Base-by-base conservation (phyloP, 2,888 invertebrate species). In the Metacarcinus magister region DNA sequence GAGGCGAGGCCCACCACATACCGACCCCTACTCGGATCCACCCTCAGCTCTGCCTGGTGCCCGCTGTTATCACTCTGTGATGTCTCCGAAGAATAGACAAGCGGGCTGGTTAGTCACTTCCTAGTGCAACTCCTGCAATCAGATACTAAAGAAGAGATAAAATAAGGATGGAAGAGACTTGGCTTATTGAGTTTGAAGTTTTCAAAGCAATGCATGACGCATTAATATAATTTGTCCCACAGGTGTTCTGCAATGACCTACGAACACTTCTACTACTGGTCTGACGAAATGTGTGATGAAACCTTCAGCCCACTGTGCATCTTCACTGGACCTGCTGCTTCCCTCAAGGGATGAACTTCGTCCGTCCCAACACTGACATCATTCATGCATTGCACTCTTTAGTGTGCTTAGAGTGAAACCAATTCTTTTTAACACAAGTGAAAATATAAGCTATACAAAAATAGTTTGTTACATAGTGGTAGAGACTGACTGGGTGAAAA, bases 21-120 rank as follows among this genome's bases (percentile, higher is more conserved):
- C 93, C n/a, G 95, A 95, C 92, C 95, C 95, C 16, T 95, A 67
- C 89, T 82, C 75, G 23, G 46, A 16, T 10, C 95, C 93, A 13
- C 39, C 95, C 7, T 43, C 44, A 19, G 54, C 87, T 28, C 92
- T 93, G 7, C 95, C 95, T 5, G 95, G 93, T 7, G 93, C 95
- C 7, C 87, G 48, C 5, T 95, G 95, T 82, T 95, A 75, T 82
- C 67, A 44, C 28, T 67, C 92, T 48, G 19, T 95, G 8, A 82
- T 92, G 82, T 39, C 95, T 10, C 95, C 95, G 8, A 39, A 28
- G 19, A 13, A 95, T 16, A 44, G 95, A 16, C 28, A 2, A 54
- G 46, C 39, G 2, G 95, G 95, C 92, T 95, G 92, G 95, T 95
- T 28, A 16, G 43, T 82, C 8, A 67, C 13, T 67, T 28, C 19